These are phyloP conservation scores for Eupithecia pulchellata DNA, from an alignment of 2,888 invertebrate genomes.

Conservation along the genomic window DNA sequence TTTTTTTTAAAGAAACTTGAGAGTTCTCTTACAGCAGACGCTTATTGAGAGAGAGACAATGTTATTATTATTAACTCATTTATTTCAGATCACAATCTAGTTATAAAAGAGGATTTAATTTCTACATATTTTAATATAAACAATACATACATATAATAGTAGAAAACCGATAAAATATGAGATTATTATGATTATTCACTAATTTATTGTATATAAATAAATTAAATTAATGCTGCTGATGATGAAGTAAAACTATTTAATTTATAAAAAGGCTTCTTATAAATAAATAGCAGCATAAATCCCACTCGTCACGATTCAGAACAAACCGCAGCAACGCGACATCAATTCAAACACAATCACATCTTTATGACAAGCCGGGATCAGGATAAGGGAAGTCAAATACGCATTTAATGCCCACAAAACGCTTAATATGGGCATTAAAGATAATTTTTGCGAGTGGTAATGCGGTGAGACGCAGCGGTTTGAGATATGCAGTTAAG, in stretches of 20 bases:
- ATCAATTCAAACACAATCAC: constrained; percentile 32
- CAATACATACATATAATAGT: too few relatives aligned
- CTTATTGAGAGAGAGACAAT: too few relatives aligned
- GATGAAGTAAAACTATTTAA: neutral
- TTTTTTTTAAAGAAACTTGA: too few relatives aligned
- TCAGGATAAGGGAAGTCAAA: constrained; percentile 43
- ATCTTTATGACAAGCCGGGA: constrained; percentile 34
- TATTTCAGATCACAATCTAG: too few relatives aligned
- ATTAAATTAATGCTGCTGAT: too few relatives aligned
- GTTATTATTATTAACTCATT: too few relatives aligned
- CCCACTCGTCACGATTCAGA: constrained; percentile 27
- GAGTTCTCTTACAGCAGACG: too few relatives aligned
- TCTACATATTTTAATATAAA: too few relatives aligned
- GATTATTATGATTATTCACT: too few relatives aligned
- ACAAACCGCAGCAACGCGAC: constrained; percentile 23
- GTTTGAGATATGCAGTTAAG: constrained; percentile 71
- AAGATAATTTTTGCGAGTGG: constrained; percentile 62
- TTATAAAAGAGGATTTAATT: too few relatives aligned
- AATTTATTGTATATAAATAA: too few relatives aligned
- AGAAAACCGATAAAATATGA: too few relatives aligned
- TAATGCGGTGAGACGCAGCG: constrained; percentile 51
- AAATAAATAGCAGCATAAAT: neutral
- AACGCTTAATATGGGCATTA: constrained; percentile 66
- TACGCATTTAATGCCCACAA: constrained; percentile 40
- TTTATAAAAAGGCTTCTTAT: neutral